Evolutionary conservation across 2,113 vertebrate species (phyloP), one percentile per base, ranked within the genome.

Genomic region (Xiphias gladius): DNA sequence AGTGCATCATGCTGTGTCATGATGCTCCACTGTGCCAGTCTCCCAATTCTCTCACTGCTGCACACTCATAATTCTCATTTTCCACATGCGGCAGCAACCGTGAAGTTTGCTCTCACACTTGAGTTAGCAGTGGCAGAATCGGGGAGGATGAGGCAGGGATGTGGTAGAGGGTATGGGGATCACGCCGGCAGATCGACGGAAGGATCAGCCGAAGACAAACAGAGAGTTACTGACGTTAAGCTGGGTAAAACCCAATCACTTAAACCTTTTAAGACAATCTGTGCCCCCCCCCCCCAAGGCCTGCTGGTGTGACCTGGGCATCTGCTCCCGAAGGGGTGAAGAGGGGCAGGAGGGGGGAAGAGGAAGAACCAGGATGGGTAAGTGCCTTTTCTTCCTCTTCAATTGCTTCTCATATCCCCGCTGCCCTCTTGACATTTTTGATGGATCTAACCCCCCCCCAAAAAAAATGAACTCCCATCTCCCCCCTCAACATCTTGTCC

Each of bases 251-350:
- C 77, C 89, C 88, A 89, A 91, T 91, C 83, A 19, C 87, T 92
- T 93, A 92, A 94, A 94, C 83, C 90, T 79, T 91, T 93, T 89
- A 93, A 79, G 76, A 46, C 87, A 82, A 77, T 72, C 83, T 62
- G 55, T n/a, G 22, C 37, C 37, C 28, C 77, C 59, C 37, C 37
- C 28, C 77, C 59, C n/a, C 5, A 1, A 37, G 46, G 54, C 55
- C 80, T 43, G 57, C 14, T 24, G n/a, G 37, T 70, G 57, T 87
- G 91, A 90, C 87, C 84, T 73, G 62, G 14, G 71, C 85, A 84
- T 86, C 86, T 91, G 87, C 71, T 90, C 78, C 72, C 71, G 62
- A 2, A 75, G 71, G 69, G 54, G 24, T 82, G 28, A 80, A 73
- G 46, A 57, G 41, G n/a, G 24, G n/a, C n/a, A 52, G 54, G 41